Conservation (phyloP, 2,888 invertebrate species). For the Phaedon cochleariae region DNA sequence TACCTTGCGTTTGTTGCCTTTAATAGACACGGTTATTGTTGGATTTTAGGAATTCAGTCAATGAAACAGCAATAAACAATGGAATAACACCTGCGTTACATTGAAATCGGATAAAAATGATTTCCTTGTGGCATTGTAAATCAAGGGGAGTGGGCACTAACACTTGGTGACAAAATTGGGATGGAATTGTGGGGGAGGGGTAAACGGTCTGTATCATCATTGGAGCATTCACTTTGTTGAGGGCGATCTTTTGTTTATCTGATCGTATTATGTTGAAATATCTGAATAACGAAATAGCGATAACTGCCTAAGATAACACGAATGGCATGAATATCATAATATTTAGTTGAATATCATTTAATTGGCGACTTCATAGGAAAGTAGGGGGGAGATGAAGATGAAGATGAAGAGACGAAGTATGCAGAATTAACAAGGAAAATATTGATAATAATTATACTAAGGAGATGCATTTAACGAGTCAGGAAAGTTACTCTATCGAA, state of each 20-base stretch:
- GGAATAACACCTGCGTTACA: conserved; percentile 55
- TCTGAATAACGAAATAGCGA: too few species aligned
- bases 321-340: neutral
- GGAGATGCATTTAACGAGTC: too few species aligned
- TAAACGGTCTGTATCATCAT: conserved; percentile 1
- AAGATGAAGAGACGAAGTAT: too few species aligned
- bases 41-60: conserved; percentile 54
- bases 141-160: conserved; percentile 11
- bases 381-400: too few species aligned
- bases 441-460: too few species aligned
- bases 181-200: neutral
- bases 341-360: too few species aligned
- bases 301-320: neutral
- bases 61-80: conserved; percentile 55
- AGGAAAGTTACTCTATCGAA: too few species aligned
- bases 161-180: neutral
- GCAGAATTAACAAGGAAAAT: too few species aligned
- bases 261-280: neutral
- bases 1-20: conserved; percentile 57
- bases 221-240: neutral
- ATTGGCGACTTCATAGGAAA: too few species aligned
- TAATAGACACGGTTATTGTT: conserved; percentile 55
- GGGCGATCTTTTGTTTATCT: neutral
- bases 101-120: conserved; percentile 46
- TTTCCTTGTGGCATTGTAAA: conserved; percentile 49